Conservation (phyloP, 2,797 vertebrate species). For the Phrynocephalus forsythii region DNA sequence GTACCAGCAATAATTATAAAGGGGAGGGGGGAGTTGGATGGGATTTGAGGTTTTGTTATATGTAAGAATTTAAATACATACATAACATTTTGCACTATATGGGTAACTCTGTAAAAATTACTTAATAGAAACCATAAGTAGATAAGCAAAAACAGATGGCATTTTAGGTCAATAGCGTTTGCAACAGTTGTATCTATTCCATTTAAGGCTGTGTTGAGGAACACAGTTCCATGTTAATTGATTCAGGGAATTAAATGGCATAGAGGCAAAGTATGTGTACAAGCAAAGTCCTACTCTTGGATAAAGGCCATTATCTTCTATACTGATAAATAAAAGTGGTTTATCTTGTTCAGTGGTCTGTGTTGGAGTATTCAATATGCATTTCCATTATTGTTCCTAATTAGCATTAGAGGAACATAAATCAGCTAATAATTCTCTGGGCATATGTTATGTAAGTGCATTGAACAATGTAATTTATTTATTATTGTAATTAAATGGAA, state of each 20-base stretch:
- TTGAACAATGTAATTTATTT: constrained; percentile 35
- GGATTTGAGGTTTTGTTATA: not conserved
- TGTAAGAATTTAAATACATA: not conserved
- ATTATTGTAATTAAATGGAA: constrained; percentile 21
- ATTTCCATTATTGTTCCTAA: not conserved
- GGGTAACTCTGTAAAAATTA: not conserved
- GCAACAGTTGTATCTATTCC: not conserved
- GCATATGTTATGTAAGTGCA: not conserved
- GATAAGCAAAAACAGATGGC: constrained; percentile 10
- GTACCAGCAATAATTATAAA: too few species aligned
- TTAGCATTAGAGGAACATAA: constrained; percentile 29
- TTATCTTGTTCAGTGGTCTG: constrained; percentile 14
- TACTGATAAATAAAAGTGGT: not conserved
- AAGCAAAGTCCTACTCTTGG: not conserved
- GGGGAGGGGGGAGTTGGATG: not conserved
- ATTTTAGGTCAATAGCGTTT: not conserved
- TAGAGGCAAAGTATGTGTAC: not conserved
- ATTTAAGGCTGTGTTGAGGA: not conserved
- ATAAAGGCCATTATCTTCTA: constrained; percentile 1
- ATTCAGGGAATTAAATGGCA: not conserved
- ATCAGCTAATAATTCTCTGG: constrained; percentile 35
- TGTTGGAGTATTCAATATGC: constrained; percentile 9
- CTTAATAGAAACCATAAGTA: constrained; percentile 1
- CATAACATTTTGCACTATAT: not conserved
- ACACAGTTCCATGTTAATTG: not conserved